A percentile compares a stretch with the other conserved stretches of the same genome.
Evolutionary conservation across 2,797 vertebrate genomes (phyloP).

Genomic region (Myripristis jacobus): DNA sequence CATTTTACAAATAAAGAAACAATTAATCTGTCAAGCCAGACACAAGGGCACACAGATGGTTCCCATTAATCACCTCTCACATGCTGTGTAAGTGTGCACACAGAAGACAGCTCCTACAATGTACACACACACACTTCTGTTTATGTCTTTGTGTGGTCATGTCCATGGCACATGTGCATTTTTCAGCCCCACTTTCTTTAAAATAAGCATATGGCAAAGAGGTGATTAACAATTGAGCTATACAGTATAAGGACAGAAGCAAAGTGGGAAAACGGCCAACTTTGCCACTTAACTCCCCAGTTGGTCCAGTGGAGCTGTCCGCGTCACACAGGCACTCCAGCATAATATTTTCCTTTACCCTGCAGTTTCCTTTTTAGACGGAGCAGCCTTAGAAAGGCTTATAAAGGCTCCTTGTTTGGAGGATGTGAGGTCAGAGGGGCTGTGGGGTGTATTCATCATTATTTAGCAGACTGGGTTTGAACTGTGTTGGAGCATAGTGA

Average conservation of each 20-base stretch:
- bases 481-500: constrained; percentile 7
- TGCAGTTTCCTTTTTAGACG: constrained; percentile 64
- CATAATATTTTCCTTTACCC: constrained; percentile 73
- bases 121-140: constrained; percentile 9
- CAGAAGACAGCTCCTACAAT: constrained; percentile 16
- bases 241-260: constrained; percentile 3
- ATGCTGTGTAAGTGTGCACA: constrained; percentile 26
- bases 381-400: constrained; percentile 19
- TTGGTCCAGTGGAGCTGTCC: constrained; percentile 41
- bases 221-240: constrained; percentile 6
- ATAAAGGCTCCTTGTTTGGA: constrained; percentile 64
- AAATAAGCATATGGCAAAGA: background rate
- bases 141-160: background rate
- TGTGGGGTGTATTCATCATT: constrained; percentile 44
- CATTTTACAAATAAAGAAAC: constrained; percentile 23
- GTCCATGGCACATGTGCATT: background rate
- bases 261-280: constrained; percentile 5
- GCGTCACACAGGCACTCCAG: constrained; percentile 50
- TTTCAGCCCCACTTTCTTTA: constrained; percentile 24
- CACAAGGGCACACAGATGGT: constrained; percentile 53
- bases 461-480: constrained; percentile 28
- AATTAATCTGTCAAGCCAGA: constrained; percentile 18
- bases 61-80: constrained; percentile 57
- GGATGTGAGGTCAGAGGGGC: constrained; percentile 43
- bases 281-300: constrained; percentile 48